These are phyloP conservation scores for Reticulitermes lucifugus DNA, from an alignment of 2,888 invertebrate genomes.

Conservation along the genomic window DNA sequence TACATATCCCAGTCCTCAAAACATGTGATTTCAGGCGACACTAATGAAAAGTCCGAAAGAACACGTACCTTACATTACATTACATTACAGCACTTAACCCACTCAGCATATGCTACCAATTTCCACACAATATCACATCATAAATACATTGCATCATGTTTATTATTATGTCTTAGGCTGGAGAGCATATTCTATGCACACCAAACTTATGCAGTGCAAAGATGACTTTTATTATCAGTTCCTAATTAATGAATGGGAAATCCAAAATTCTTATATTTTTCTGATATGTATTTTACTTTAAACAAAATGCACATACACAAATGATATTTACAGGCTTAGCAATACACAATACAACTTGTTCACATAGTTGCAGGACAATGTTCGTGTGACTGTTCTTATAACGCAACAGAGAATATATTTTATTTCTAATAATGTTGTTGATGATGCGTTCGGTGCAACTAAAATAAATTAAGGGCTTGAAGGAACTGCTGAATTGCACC, in stretches of 20 bases:
- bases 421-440: background rate
- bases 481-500: background rate
- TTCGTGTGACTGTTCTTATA: background rate
- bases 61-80: background rate
- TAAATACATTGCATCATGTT: background rate
- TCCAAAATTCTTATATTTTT: background rate
- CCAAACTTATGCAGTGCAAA: background rate
- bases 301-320: conserved; percentile 26
- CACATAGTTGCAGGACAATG: background rate
- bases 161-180: background rate
- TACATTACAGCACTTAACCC: background rate
- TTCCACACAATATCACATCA: background rate
- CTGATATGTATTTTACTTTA: conserved; percentile 1
- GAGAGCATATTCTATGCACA: background rate
- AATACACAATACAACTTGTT: conserved; percentile 17
- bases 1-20: background rate
- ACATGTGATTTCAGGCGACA: background rate
- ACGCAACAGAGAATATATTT: background rate
- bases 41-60: background rate
- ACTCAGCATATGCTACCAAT: background rate
- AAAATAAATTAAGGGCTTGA: background rate
- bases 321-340: conserved; percentile 36
- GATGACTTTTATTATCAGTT: background rate
- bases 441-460: background rate
- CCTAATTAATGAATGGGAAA: background rate